These are phyloP conservation scores for Epiblema foenella DNA, from an alignment of 2,888 invertebrate genomes.

Conservation along the genomic window DNA sequence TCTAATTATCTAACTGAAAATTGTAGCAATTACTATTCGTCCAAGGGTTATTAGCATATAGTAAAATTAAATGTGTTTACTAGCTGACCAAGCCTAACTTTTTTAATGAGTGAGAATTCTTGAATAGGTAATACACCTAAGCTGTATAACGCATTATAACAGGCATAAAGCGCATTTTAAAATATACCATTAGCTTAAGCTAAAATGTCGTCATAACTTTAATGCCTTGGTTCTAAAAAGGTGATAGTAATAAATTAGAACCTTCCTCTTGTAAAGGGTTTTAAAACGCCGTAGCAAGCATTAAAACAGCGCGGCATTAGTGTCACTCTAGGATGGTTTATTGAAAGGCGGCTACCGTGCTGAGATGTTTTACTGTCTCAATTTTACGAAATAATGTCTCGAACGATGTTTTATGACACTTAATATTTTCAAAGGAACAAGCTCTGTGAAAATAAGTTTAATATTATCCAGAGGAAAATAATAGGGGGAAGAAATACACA, in stretches of 20 bases:
- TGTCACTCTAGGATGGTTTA: conserved; percentile 60
- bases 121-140: too few relatives aligned
- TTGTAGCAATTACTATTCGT: too few relatives aligned
- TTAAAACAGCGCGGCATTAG: conserved; percentile 64
- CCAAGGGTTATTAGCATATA: too few relatives aligned
- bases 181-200: not conserved
- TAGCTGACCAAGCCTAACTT: too few relatives aligned
- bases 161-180: too few relatives aligned
- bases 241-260: conserved; percentile 34
- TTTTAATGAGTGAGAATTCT: too few relatives aligned
- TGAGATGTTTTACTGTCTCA: conserved; percentile 56
- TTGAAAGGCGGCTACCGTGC: conserved; percentile 60
- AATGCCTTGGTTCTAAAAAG: conserved; percentile 7
- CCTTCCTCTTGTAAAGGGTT: conserved; percentile 33
- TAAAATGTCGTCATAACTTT: conserved; percentile 6
- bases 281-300: conserved; percentile 58
- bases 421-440: conserved; percentile 42
- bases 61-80: too few relatives aligned
- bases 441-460: conserved; percentile 24
- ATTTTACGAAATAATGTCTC: conserved; percentile 62
- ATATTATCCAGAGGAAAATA: conserved; percentile 35
- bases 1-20: too few relatives aligned
- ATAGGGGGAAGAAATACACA: conserved; percentile 4
- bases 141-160: too few relatives aligned
- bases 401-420: conserved; percentile 45